These are phyloP conservation scores for Notothenia coriiceps DNA, from an alignment of 2,113 vertebrate species.

Conservation along the genomic window DNA sequence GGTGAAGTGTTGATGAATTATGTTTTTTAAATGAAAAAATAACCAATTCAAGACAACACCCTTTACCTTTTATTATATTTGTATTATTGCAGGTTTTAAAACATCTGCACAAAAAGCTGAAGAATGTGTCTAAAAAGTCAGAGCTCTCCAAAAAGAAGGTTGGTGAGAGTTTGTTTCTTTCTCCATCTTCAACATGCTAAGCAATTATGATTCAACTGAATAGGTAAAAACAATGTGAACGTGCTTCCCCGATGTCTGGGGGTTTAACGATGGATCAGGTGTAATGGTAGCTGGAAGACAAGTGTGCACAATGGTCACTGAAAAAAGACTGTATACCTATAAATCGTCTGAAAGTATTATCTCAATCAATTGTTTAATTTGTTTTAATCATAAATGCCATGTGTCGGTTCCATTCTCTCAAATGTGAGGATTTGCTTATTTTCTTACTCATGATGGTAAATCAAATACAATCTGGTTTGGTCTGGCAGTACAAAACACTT, in stretches of 20 bases:
- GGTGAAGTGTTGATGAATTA: background rate
- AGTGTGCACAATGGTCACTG: background rate
- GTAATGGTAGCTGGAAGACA: background rate
- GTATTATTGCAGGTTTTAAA: constrained; percentile 90
- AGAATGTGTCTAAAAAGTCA: constrained; percentile 95
- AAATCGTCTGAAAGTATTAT: background rate
- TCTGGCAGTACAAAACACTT: no score
- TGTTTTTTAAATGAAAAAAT: background rate
- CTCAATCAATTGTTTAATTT: background rate
- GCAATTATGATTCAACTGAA: background rate
- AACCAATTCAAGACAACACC: background rate
- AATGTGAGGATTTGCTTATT: background rate
- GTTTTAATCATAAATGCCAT: background rate
- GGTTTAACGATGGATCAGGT: background rate
- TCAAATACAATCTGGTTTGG: no score
- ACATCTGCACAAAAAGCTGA: constrained; percentile 94
- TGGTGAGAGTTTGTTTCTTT: constrained; percentile 34
- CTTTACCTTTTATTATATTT: background rate
- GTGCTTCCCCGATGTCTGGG: no score
- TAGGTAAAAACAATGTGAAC: background rate
- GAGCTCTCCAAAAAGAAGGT: constrained; percentile 97
- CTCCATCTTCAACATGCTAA: background rate
- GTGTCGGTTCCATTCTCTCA: background rate
- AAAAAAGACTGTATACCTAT: background rate
- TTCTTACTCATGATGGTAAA: background rate